Conservation (phyloP, 1,140 invertebrate species). For the Drosophila mojavensis region DNA sequence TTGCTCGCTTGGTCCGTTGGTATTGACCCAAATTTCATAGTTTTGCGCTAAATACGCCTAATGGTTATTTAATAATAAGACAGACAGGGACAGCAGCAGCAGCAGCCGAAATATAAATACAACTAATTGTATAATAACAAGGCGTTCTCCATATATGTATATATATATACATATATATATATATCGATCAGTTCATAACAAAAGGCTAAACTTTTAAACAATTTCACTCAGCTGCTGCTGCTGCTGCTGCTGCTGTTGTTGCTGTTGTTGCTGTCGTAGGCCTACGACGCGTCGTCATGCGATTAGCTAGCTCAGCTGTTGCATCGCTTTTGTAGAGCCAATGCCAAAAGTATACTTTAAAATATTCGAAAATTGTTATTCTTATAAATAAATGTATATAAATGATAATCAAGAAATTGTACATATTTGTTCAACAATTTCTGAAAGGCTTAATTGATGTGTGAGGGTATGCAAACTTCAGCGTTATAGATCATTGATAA, state of each 20-base stretch:
- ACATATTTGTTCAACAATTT: neutral
- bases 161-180: neutral
- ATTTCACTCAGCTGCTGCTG: conserved; percentile 19
- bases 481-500: conserved; percentile 7
- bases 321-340: neutral
- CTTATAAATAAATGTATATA: too few relatives aligned
- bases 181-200: conserved; percentile 36
- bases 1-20: conserved; percentile 34
- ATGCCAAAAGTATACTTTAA: neutral
- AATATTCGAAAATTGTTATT: too few relatives aligned
- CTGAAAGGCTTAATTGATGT: neutral
- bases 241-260: neutral
- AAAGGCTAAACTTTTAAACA: conserved; percentile 36
- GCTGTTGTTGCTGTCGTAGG: conserved; percentile 14
- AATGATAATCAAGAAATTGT: neutral
- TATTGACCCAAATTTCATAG: conserved; percentile 78
- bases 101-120: conserved; percentile 66
- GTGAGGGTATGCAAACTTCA: conserved; percentile 15
- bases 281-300: conserved; percentile 9
- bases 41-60: conserved; percentile 72
- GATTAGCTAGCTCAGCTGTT: neutral
- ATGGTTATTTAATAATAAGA: conserved; percentile 78
- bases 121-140: conserved; percentile 78
- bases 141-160: conserved; percentile 34
- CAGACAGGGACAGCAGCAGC: conserved; percentile 65